A percentile compares a stretch with the other conserved stretches of the same genome.
Evolutionary conservation across 2,797 vertebrate genomes (phyloP).

Genomic region (Furcifer pardalis): DNA sequence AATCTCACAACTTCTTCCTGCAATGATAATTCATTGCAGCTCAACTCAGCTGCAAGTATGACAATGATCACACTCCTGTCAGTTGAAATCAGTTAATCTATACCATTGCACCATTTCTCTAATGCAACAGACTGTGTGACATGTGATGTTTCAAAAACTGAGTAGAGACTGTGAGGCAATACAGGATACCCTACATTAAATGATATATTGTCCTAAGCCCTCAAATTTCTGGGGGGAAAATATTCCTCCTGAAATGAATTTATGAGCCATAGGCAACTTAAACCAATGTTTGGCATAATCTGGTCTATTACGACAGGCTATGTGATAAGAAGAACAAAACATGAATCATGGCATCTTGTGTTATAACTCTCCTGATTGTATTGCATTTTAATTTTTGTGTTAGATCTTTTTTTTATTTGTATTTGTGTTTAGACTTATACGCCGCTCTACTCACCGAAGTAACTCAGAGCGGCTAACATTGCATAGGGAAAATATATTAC

Average conservation of each 20-base stretch:
- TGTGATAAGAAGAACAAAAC: background rate
- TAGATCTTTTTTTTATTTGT: no score
- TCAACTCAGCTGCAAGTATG: conserved; percentile 15
- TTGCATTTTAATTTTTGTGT: no score
- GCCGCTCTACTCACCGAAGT: no score
- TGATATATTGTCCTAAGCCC: conserved; percentile 6
- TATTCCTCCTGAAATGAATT: background rate
- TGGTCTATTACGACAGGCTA: background rate
- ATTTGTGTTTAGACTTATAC: no score
- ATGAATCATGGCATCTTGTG: no score
- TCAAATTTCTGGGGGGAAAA: no score
- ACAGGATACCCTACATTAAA: conserved; percentile 19
- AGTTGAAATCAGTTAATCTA: conserved; percentile 36
- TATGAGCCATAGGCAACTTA: background rate
- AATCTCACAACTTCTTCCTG: background rate
- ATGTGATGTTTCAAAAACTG: conserved; percentile 28
- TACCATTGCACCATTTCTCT: background rate
- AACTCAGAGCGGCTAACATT: no score
- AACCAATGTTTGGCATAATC: background rate
- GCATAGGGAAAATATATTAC: no score
- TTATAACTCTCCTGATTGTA: no score
- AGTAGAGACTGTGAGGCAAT: background rate
- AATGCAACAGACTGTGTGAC: background rate
- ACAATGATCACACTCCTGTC: conserved; percentile 2
- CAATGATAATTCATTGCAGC: background rate